A percentile compares a stretch with the other conserved stretches of the same genome.
Conservation (phyloP, 2,888 invertebrate genomes). For the Hypselothyrea guttata region DNA sequence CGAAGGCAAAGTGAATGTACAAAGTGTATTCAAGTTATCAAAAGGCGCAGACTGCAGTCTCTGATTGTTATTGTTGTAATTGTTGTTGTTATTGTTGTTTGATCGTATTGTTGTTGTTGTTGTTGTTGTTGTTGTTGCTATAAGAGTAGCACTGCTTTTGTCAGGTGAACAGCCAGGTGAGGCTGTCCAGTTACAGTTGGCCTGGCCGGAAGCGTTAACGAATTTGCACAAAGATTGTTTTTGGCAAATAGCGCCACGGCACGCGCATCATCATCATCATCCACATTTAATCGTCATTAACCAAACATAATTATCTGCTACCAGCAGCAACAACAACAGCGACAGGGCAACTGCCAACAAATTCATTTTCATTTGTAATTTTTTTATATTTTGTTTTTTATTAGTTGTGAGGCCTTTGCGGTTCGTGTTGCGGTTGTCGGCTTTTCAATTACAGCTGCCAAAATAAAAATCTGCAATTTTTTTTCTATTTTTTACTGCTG, state of each 20-base stretch:
- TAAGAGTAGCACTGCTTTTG: constrained; percentile 40
- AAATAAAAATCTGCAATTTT: constrained; percentile 33
- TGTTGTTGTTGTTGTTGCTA: constrained; percentile 18
- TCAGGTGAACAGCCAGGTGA: constrained; percentile 42
- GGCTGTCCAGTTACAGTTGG: constrained; percentile 28
- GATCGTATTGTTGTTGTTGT: constrained; percentile 17
- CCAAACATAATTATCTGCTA: constrained; percentile 7
- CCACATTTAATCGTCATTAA: constrained; percentile 34
- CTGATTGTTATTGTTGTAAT: constrained; percentile 22
- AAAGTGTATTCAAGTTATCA: constrained; percentile 29
- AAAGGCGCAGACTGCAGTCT: constrained; percentile 41
- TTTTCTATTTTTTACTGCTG: constrained; percentile 5
- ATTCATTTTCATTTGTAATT: constrained; percentile 44
- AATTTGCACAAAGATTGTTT: constrained; percentile 63
- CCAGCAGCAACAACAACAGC: constrained; percentile 14
- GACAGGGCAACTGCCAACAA: constrained; percentile 12
- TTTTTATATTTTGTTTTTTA: no score
- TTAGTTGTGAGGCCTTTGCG: constrained; percentile 17
- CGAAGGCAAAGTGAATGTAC: constrained; percentile 61
- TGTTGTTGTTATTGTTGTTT: constrained; percentile 12
- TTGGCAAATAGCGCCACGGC: constrained; percentile 60
- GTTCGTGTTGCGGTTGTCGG: constrained; percentile 41
- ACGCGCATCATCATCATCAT: constrained; percentile 68
- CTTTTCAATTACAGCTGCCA: constrained; percentile 54
- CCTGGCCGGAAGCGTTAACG: constrained; percentile 69